A percentile compares a stretch with the other conserved stretches of the same genome.
Conservation (phyloP, 2,113 vertebrate genomes). For the Bothrops jararaca region DNA sequence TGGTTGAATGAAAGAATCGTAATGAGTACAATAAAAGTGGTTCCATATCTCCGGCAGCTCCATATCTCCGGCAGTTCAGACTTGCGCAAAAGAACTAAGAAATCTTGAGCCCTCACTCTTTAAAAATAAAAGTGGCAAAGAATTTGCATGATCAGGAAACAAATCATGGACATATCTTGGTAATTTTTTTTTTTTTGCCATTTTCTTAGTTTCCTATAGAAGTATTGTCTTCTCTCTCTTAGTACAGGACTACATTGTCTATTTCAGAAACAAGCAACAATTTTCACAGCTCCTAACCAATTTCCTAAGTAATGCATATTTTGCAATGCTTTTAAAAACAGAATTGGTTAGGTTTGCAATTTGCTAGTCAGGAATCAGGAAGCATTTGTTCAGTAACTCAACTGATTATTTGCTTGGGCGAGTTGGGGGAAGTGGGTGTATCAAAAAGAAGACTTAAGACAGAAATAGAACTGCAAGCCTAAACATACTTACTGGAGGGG, state of each 20-base stretch:
- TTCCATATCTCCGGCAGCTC: neutral
- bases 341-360: neutral
- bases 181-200: neutral
- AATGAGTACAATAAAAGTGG: neutral
- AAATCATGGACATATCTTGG: neutral
- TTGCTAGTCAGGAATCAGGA: neutral
- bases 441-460: neutral
- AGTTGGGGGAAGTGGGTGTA: neutral
- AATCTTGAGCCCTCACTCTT: neutral
- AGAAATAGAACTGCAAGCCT: neutral
- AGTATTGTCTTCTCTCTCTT: neutral
- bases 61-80: neutral
- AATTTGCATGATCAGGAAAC: neutral
- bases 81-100: neutral
- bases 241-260: neutral
- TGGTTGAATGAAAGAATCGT: conserved; percentile 21
- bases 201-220: neutral
- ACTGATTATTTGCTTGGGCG: neutral
- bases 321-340: neutral
- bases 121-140: neutral
- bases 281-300: neutral
- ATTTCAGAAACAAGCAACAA: neutral
- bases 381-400: neutral
- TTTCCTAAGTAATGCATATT: neutral
- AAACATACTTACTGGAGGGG: neutral